Evolutionary conservation across 2,113 vertebrate genomes (phyloP), one percentile per base, ranked within the genome.

Genomic region (Crotalus horridus): DNA sequence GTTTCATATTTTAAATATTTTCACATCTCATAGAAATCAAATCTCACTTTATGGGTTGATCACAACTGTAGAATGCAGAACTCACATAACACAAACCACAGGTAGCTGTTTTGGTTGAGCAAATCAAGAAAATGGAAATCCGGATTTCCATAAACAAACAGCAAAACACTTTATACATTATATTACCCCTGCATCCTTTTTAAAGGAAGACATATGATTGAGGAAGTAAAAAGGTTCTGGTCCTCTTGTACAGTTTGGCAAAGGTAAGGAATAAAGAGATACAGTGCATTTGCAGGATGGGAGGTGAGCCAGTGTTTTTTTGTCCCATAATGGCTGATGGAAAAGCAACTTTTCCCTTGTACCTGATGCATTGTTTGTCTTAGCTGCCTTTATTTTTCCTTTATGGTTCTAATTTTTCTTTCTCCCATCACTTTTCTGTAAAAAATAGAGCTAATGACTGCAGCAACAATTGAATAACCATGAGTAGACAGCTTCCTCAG

Each of bases 1-100:
- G 43, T 33, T 48, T 59, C 33, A 58, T 92, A 53, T 92, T 92
- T 89, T 54, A 89, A 51, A 89, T 92, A 20, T 89, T 92, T 89
- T 85, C 69, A 74, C 85, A 69, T 85, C 39, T 51, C 69, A 48
- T 33, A 85, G 53, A 92, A 89, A 33, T 92, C 12, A 24, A n/a
- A 58, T 59, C 33, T 92, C 88, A 61, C 8, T 88, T 51, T 26
- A 59, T 85, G 69, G 43, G 12, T 59, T 89, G 26, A 85, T 89
- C 69, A 85, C 39, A 89, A 48, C 26, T 59, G 48, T 74, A 6
- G 23, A 53, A 51, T 85, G 11, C 21, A 85, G 21, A 85, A 92
- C 43, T 89, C 11, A 48, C 11, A 56, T 92, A 89, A 85, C 26
- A 85, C 39, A 92, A 89, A 59, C 54, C 88, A 92, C 69, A 85